Conservation (phyloP, 2,113 vertebrate genomes). For the Gymnarchus niloticus region DNA sequence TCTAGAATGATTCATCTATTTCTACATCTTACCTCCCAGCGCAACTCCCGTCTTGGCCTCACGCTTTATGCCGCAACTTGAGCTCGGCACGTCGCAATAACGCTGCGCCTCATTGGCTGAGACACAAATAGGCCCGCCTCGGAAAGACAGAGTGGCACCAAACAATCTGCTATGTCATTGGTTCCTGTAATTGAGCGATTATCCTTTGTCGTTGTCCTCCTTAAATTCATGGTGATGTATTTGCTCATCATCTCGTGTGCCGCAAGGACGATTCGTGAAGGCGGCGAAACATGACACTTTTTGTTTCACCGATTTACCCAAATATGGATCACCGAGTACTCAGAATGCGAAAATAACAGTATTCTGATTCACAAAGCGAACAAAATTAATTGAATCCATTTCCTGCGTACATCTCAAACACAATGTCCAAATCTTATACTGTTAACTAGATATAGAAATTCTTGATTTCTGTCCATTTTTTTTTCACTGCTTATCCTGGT, state of each 20-base stretch:
- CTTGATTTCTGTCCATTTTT: no score
- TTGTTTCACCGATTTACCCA: background rate
- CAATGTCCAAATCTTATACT: background rate
- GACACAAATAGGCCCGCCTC: background rate
- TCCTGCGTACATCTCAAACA: background rate
- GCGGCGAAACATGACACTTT: background rate
- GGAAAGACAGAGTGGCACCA: background rate
- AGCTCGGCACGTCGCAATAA: conserved; percentile 18
- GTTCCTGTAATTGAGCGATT: conserved; percentile 11
- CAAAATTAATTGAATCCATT: no score
- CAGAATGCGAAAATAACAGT: no score
- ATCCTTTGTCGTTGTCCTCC: background rate
- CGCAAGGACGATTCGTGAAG: background rate
- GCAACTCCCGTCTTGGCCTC: conserved; percentile 9
- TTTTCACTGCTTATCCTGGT: no score
- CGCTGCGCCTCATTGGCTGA: conserved; percentile 15
- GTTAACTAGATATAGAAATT: background rate
- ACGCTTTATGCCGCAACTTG: conserved; percentile 17
- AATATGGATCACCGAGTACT: no score
- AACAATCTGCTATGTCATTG: conserved; percentile 11
- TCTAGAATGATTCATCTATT: background rate
- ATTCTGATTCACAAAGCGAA: background rate
- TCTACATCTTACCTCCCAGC: conserved; percentile 23
- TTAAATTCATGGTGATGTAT: conserved; percentile 4
- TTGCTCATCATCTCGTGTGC: background rate